A percentile compares a stretch with the other conserved stretches of the same genome.
Evolutionary conservation across 2,113 vertebrate genomes (phyloP).

Genomic region (Opisthocomus hoazin): DNA sequence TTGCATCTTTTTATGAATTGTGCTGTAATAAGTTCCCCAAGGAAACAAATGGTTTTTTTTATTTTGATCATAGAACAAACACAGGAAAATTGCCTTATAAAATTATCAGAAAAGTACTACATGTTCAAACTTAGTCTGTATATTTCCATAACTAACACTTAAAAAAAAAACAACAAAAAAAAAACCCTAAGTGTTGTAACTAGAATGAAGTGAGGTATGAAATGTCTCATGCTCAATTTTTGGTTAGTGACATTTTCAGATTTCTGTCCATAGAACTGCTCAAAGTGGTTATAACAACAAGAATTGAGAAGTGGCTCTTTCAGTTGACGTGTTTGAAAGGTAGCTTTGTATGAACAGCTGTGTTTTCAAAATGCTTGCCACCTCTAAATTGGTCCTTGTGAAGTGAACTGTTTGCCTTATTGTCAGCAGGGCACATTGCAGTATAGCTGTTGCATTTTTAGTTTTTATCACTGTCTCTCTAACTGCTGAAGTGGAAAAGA

Average conservation of each 20-base stretch:
- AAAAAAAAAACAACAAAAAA: neutral
- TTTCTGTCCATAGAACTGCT: neutral
- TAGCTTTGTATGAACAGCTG: conserved; percentile 58
- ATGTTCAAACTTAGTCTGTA: neutral
- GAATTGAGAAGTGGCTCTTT: conserved; percentile 30
- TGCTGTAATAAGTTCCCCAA: neutral
- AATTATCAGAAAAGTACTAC: neutral
- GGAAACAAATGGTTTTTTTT: neutral
- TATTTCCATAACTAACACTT: neutral
- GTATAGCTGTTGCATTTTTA: conserved; percentile 65
- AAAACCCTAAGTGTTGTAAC: neutral
- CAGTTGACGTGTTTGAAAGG: conserved; percentile 29
- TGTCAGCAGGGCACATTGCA: conserved; percentile 60
- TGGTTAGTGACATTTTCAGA: neutral
- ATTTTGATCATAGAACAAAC: neutral
- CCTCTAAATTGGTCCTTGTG: conserved; percentile 59
- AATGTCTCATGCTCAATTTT: neutral
- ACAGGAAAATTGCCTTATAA: neutral
- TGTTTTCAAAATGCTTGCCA: conserved; percentile 65
- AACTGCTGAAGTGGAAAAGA: conserved; percentile 72
- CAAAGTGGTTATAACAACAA: conserved; percentile 7
- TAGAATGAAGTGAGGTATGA: neutral
- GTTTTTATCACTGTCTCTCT: conserved; percentile 66
- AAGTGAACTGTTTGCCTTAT: conserved; percentile 57
- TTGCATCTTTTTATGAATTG: neutral